These are phyloP conservation scores for Bombus superbus DNA, from an alignment of 1,140 invertebrate genomes.

Conservation along the genomic window DNA sequence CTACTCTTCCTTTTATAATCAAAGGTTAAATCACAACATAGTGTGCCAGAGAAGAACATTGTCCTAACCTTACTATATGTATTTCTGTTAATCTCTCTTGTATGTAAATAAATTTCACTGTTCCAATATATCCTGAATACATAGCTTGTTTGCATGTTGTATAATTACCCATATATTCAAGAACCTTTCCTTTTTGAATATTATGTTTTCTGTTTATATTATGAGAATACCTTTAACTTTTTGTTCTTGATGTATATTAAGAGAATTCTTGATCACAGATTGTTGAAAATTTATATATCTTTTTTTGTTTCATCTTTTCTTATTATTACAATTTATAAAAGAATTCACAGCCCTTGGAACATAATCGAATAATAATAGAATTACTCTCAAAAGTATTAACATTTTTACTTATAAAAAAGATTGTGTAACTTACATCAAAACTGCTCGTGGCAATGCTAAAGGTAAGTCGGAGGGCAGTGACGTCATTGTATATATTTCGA, in stretches of 20 bases:
- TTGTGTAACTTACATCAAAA: too few relatives aligned
- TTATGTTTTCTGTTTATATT: background rate
- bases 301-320: background rate
- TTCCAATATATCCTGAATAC: conserved; percentile 20
- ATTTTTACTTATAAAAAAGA: background rate
- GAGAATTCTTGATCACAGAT: background rate
- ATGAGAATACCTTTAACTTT: background rate
- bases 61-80: conserved; percentile 18
- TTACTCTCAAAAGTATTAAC: background rate
- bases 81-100: conserved; percentile 33
- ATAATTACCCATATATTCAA: background rate
- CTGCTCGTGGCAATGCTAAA: too few relatives aligned
- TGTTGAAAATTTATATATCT: background rate
- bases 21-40: background rate
- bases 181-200: too few relatives aligned
- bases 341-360: background rate
- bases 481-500: too few relatives aligned
- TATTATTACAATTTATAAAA: background rate
- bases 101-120: conserved; percentile 57
- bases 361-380: background rate
- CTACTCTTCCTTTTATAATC: background rate
- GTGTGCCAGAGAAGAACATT: background rate
- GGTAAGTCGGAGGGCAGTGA: too few relatives aligned
- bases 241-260: background rate
- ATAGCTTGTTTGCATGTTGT: background rate